phyloP scores from a whole-genome alignment of 1,140 invertebrate species.

The Chrysomallon squamiferum region DNA sequence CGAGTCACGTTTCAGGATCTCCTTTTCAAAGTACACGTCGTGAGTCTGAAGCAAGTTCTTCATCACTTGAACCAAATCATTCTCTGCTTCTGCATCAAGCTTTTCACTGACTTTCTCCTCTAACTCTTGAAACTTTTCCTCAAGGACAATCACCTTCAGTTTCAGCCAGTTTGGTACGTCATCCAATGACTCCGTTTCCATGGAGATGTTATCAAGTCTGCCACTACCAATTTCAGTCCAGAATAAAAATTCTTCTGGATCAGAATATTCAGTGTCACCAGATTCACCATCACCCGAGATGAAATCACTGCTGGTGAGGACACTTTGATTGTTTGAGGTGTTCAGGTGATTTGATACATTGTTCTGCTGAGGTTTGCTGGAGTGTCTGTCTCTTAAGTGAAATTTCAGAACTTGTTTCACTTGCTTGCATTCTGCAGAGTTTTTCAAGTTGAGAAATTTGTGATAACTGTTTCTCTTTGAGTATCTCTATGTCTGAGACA shows the following conservation, averaged over 20 bases:
- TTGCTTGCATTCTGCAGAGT: no score
- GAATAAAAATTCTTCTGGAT: not conserved
- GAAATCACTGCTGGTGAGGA: not conserved
- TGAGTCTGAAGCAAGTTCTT: not conserved
- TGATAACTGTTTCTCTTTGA: no score
- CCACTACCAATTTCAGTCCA: not conserved
- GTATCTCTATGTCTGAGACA: no score
- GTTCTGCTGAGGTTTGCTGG: no score
- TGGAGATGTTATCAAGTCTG: not conserved
- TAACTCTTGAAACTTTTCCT: conserved; percentile 15
- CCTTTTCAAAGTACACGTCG: conserved; percentile 1
- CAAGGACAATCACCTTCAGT: not conserved
- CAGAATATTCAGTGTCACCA: not conserved
- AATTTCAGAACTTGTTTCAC: no score
- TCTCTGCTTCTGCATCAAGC: not conserved
- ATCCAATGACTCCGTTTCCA: no score
- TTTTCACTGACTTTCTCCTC: not conserved
- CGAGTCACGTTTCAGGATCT: conserved; percentile 3
- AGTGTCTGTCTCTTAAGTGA: no score
- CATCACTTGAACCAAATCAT: not conserved
- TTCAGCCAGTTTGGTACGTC: no score
- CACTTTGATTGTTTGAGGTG: not conserved
- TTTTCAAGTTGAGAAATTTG: no score
- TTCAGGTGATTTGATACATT: no score
- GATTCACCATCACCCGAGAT: not conserved